Evolutionary conservation across 2,888 invertebrate species (phyloP), one percentile per base, ranked within the genome.

Genomic region (Synanthedon vespiformis): DNA sequence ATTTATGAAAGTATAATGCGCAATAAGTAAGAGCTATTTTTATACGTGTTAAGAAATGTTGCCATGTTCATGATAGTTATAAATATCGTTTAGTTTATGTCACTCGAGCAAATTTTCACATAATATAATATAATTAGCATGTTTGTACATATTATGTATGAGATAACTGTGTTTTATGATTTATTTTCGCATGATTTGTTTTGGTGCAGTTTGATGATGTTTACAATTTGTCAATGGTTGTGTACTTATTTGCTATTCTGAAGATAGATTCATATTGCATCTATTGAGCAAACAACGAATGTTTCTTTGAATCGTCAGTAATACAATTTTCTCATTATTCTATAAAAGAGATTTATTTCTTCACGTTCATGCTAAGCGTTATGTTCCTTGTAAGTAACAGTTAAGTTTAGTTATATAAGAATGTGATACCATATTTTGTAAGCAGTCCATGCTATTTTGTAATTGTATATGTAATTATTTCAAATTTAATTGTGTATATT

Each of bases 401-500:
- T 77, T 75, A 70, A 71, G 63, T 68, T 70, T 80, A 81, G 76
- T 70, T 34, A 67, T 74, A 63, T 84, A 85, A 86, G 83, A 80
- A 80, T 81, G 86, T 86, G 86, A 86, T 86, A 86, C 86, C 84
- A 85, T 83, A 80, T 83, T 78, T 73, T 75, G 60, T 85, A 81
- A 84, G 85, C 69, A 73, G 76, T 74, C 66, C 73, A 72, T 74
- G 71, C 71, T 73, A 67, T 64, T 68, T 63, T 65, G 65, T 67
- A 73, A 71, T 70, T 74, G 69, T 80, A 77, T 71, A 72, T 51
- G 48, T 72, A 70, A 54, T 67, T 61, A 70, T 69, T 68, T 68
- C 63, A 68, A 70, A 65, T 68, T 60, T 53, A 63, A 68, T 70
- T 71, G 61, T 76, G 70, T 79, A 75, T 74, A 77, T 74, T 74